Conservation (phyloP, 1,140 invertebrate genomes). For the Drosophila sproati region DNA sequence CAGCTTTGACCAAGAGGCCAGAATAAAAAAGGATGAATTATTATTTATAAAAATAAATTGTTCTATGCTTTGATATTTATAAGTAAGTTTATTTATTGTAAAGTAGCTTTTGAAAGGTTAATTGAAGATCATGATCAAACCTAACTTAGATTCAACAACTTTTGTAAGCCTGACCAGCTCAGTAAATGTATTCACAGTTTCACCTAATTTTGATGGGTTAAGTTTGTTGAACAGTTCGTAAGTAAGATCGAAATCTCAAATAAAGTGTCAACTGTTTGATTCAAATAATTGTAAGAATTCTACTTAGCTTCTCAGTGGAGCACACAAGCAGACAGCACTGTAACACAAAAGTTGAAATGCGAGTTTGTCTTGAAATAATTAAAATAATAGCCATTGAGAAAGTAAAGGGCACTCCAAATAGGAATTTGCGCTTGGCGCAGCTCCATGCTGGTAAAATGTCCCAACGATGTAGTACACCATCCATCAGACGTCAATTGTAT, state of each 20-base stretch:
- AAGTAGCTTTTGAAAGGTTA: not conserved
- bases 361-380: constrained; percentile 45
- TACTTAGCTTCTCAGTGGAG: too few relatives aligned
- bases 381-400: constrained; percentile 42
- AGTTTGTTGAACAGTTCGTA: too few relatives aligned
- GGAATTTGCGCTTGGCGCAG: constrained; percentile 28
- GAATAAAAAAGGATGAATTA: constrained; percentile 6
- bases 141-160: too few relatives aligned
- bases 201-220: not conserved
- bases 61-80: not conserved
- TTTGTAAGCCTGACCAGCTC: not conserved
- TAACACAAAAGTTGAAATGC: not conserved
- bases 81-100: not conserved
- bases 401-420: constrained; percentile 24
- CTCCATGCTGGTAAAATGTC: constrained; percentile 63
- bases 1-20: not conserved
- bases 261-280: not conserved
- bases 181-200: not conserved
- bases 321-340: too few relatives aligned
- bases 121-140: not conserved
- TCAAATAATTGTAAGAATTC: not conserved
- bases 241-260: not conserved
- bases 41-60: not conserved
- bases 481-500: constrained; percentile 82
- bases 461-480: constrained; percentile 80